Conservation (phyloP, 1,140 invertebrate genomes). For the Cryptotermes secundus region DNA sequence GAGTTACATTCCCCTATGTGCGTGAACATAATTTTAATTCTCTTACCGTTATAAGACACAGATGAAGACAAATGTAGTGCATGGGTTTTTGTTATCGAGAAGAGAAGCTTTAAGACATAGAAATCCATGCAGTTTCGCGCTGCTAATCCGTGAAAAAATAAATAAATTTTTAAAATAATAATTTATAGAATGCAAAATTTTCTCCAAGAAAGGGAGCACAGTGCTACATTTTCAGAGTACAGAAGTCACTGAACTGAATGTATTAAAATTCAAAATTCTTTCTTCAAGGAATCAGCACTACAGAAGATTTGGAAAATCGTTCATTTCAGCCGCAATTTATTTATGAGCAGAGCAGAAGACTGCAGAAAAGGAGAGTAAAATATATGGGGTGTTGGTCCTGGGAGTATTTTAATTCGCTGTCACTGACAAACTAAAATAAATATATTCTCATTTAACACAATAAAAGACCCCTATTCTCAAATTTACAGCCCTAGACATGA, state of each 20-base stretch:
- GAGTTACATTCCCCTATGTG: not conserved
- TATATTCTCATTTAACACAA: constrained; percentile 10
- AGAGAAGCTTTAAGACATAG: not conserved
- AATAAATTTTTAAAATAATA: not conserved
- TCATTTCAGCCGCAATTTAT: not conserved
- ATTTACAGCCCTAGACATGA: not conserved
- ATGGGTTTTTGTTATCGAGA: not conserved
- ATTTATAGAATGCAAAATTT: not conserved
- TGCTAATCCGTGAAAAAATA: not conserved
- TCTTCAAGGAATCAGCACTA: not conserved
- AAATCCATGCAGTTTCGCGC: not conserved
- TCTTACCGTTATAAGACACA: not conserved
- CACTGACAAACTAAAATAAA: constrained; percentile 2
- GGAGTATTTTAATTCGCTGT: not conserved
- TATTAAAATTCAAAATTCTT: not conserved
- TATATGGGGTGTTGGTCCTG: not conserved
- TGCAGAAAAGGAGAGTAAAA: not conserved
- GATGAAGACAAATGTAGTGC: not conserved
- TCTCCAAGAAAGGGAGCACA: not conserved
- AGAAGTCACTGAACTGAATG: not conserved
- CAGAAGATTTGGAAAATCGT: not conserved
- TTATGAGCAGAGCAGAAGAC: not conserved
- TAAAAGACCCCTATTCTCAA: not conserved
- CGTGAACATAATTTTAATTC: not conserved
- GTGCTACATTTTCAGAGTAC: not conserved